Base-by-base conservation (phyloP, 2,797 vertebrate species). In the Eospalax fontanierii region DNA sequence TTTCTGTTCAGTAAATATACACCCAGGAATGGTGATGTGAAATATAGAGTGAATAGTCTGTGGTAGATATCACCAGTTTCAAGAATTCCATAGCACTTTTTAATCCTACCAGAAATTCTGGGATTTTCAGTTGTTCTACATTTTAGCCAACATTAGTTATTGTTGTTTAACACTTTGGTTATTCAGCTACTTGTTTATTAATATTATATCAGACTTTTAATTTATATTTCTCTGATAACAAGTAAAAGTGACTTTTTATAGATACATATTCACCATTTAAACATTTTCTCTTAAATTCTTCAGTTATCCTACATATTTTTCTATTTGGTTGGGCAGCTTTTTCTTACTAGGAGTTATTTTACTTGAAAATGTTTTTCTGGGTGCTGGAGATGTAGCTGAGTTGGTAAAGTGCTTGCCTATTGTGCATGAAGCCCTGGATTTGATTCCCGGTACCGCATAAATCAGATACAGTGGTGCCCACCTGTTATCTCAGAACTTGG, bases 231-330 rank as follows among this genome's bases (percentile, higher is more conserved):
- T 88, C 40, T 40, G 28, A 35, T 65, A 38, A 87, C 30, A 93
- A 63, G 43, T 83, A 38, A 87, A 65, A 12, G 57, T 79, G n/a
- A 82, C 18, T 9, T 6, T 63, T 95, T 71, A 38, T 73, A 35
- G 83, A 33, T n/a, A 2, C 26, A 61, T 14, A 66, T 73, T 73
- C 22, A 65, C 8, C 28, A 76, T 43, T 71, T n/a, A 82, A 71
- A 82, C 66, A 79, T 16, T 61, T 19, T 87, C 63, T 73, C 38
- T 12, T 82, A 78, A 88, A 83, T 92, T 90, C 43, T 40, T 94
- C 12, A 33, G 0, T 50, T 90, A 66, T 79, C 35, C 54, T 35
- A 6, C 61, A 16, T 30, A 18, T 82, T 61, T 68, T 76, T 88
- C 22, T 73, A 68, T 24, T 73, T 50, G 15, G 30, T 35, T 73